These are phyloP conservation scores for Tetraneura akinire DNA, from an alignment of 1,140 invertebrate species.

Conservation along the genomic window DNA sequence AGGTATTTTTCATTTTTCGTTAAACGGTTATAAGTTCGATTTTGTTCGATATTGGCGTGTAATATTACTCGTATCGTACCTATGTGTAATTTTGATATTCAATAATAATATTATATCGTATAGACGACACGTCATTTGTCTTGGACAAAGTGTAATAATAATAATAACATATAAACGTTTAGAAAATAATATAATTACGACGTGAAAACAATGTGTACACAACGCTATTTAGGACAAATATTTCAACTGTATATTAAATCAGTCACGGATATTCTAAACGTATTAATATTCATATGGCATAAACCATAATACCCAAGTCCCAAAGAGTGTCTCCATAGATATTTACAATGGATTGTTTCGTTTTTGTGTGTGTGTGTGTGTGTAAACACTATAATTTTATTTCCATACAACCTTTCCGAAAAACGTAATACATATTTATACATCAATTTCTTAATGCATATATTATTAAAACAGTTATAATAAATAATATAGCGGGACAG, in stretches of 20 bases:
- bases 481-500: too few relatives aligned
- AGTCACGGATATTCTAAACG: not conserved
- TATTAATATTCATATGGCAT: not conserved
- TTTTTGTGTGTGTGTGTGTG: not conserved
- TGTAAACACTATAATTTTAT: not conserved
- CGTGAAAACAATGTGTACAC: not conserved
- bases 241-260: not conserved
- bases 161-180: not conserved
- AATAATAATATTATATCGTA: too few relatives aligned
- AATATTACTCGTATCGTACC: too few relatives aligned
- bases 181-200: not conserved
- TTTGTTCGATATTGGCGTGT: too few relatives aligned
- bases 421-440: not conserved
- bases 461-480: too few relatives aligned
- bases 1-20: too few relatives aligned
- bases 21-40: too few relatives aligned
- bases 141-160: too few relatives aligned
- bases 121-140: too few relatives aligned
- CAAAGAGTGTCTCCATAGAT: not conserved
- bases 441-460: too few relatives aligned
- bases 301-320: too few relatives aligned
- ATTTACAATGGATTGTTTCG: constrained; percentile 11
- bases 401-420: not conserved
- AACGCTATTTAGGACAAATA: not conserved
- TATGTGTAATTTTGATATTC: too few relatives aligned